These are phyloP conservation scores for Laspeyria flexula DNA, from an alignment of 2,888 invertebrate species.

Conservation along the genomic window DNA sequence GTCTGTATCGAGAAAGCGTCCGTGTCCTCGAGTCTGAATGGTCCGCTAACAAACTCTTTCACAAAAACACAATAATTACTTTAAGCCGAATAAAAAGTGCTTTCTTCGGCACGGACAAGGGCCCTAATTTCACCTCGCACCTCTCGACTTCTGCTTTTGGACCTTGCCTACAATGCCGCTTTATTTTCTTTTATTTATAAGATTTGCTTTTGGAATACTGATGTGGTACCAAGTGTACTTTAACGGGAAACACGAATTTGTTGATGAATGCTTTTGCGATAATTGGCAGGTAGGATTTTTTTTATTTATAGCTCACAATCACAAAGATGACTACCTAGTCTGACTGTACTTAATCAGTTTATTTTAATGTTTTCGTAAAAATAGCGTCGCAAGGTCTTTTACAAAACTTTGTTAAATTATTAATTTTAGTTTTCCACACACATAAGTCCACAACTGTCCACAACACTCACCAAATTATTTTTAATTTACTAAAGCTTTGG, in stretches of 20 bases:
- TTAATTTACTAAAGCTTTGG: too few species aligned
- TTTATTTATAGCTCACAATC: too few species aligned
- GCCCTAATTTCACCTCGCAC: slow-evolving; percentile 75
- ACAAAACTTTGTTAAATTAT: too few species aligned
- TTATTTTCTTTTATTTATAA: slow-evolving; percentile 41
- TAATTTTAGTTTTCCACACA: too few species aligned
- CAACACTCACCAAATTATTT: too few species aligned
- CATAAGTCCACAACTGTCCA: too few species aligned
- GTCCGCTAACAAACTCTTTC: slow-evolving; percentile 86
- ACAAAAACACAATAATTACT: slow-evolving; percentile 86
- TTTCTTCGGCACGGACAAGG: slow-evolving; percentile 74
- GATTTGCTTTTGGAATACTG: slow-evolving; percentile 29
- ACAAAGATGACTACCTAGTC: too few species aligned
- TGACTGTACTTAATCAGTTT: too few species aligned
- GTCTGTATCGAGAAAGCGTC: slow-evolving; percentile 62
- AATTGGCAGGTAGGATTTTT: too few species aligned
- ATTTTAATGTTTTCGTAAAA: too few species aligned
- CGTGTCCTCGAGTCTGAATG: slow-evolving; percentile 75
- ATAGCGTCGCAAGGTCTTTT: too few species aligned
- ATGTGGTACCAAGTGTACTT: slow-evolving; percentile 2
- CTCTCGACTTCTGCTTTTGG: slow-evolving; percentile 49
- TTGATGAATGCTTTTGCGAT: neutral
- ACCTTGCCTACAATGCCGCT: slow-evolving; percentile 37
- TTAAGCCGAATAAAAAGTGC: slow-evolving; percentile 83
- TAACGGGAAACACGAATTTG: neutral